Base-by-base conservation (phyloP, 1,140 invertebrate species). In the Cephus cinctus region DNA sequence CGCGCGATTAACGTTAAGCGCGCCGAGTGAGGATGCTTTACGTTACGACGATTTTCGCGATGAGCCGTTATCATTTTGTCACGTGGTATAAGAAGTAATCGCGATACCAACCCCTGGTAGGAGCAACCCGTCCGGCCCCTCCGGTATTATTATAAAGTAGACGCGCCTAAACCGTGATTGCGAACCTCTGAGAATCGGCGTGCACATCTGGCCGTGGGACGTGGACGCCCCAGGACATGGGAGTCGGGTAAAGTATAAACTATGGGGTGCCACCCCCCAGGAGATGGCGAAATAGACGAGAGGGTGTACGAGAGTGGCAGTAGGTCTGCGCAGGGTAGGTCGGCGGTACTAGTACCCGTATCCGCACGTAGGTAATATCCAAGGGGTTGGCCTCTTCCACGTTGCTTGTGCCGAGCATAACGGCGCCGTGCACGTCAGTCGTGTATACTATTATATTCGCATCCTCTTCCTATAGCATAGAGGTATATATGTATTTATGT, bases 241-340 rank as follows among this genome's bases (percentile, higher is more conserved):
- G 56, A 64, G 54, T 53, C 47, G 57, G 57, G 59, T 57, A 60
- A 64, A 67, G 58, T 65, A 68, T 65, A 62, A 63, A 63, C 63
- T 69, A 66, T 65, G 52, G 62, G 65, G 67, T 68, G 62, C 51
- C 43, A 63, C 61, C 57, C 62, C 55, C 14, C 19, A 30, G 27
- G 27, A 9, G n/a, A n/a, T n/a, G n/a, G n/a, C n/a, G n/a, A n/a
- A n/a, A 30, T 30, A 12, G 27, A 30, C 9, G 27, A 30, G 27
- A 11, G 11, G 19, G 5, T 15, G 34, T 50, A 36, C 21, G 39
- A 19, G 15, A 21, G 16, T 43, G 45, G 45, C 43, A 35, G 31
- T 59, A 36, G 11, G n/a, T n/a, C n/a, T n/a, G n/a, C n/a, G n/a
- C n/a, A n/a, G n/a, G n/a, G n/a, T n/a, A n/a, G n/a, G n/a, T n/a